Evolutionary conservation across 2,113 vertebrate species (phyloP).

Genomic region (Sinocyclocheilus grahami): DNA sequence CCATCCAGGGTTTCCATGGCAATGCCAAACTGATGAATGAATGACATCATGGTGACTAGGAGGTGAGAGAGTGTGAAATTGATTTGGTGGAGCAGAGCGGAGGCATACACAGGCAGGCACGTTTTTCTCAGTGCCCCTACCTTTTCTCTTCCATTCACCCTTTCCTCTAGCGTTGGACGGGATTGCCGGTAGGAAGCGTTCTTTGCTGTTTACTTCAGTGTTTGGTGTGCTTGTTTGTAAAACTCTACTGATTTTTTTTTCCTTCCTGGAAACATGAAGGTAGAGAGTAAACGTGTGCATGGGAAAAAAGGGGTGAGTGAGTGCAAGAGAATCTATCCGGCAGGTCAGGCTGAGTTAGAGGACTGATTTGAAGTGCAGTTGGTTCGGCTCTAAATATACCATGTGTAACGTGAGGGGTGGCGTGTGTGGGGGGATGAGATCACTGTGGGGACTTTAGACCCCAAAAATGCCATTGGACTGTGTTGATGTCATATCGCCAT

Average conservation of each 20-base stretch:
- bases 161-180: conserved; percentile 33
- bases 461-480: conserved; percentile 18
- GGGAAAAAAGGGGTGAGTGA: conserved; percentile 40
- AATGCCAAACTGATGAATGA: conserved; percentile 91
- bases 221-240: conserved; percentile 14
- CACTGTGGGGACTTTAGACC: conserved; percentile 1
- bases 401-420: conserved; percentile 45
- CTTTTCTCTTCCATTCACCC: conserved; percentile 9
- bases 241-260: conserved; percentile 3
- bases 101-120: conserved; percentile 72
- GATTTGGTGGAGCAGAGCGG: conserved; percentile 83
- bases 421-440: conserved; percentile 37
- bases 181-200: conserved; percentile 53
- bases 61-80: conserved; percentile 95
- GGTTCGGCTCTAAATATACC: conserved; percentile 67
- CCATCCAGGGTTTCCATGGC: conserved; percentile 85
- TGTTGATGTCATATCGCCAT: conserved; percentile 15
- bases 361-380: conserved; percentile 69
- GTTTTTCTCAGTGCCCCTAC: conserved; percentile 67
- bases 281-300: not conserved
- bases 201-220: conserved; percentile 32
- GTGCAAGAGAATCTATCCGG: conserved; percentile 18
- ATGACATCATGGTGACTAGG: conserved; percentile 84
- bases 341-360: conserved; percentile 1
- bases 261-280: not conserved